Base-by-base conservation (phyloP, 2,113 vertebrate species). In the Ailurus styani region DNA sequence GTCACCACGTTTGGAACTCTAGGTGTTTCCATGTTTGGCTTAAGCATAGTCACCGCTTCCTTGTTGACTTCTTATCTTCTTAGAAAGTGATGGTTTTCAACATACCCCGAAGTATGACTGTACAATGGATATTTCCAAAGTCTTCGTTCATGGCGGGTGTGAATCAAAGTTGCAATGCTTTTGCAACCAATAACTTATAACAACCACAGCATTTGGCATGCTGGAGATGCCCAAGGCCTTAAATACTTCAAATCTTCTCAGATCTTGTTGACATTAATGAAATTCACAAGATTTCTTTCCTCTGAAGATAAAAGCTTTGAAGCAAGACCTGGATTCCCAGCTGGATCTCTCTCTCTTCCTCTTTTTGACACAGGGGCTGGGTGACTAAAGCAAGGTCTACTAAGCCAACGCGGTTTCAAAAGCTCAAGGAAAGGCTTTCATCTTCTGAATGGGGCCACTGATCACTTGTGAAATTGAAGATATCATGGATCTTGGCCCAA, bases 261-360 rank as follows among this genome's bases (percentile, higher is more conserved):
- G 91, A 66, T 89, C 77, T 82, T 96, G 66, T 78, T 97, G 87
- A 88, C 97, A 78, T 97, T 95, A 98, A 96, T 73, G 96, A 93
- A 45, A 97, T 98, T 97, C 95, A 96, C 95, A 98, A 94, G 42
- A 94, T 88, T 98, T 97, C 60, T 91, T 90, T 60, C 78, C 92
- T 97, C 96, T 98, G 97, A 98, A 98, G 96, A 97, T 40, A 73
- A 90, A 97, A 90, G 95, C 90, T 93, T 93, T 97, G 95, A 98
- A 97, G 85, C 72, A 77, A 97, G 90, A 4, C 1, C 57, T 55
- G 10, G 6, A 82, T 86, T 54, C 64, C 31, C 82, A 91, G 52
- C 77, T 96, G 97, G 96, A 47, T 0, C n/a, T 27, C 23, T 37
- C 68, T 94, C 87, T 95, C 93, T 87, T 40, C 1, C 25, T 87